Conservation (phyloP, 1,140 invertebrate species). For the Drosophila insularis region DNA sequence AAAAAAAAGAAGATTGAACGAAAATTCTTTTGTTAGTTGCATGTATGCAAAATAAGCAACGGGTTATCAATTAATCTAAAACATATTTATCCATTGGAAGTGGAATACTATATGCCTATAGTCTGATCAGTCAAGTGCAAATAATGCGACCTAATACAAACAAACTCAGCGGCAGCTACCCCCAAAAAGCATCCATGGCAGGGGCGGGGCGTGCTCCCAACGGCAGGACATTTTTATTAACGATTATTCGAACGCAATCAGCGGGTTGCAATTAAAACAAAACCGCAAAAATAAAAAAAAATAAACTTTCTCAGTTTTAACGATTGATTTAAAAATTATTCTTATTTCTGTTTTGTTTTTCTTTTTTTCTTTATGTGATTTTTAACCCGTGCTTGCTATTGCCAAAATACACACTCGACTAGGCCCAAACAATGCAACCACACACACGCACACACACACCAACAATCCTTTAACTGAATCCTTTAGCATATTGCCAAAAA, state of each 20-base stretch:
- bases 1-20: too few species aligned
- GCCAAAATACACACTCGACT: slow-evolving; percentile 49
- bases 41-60: slow-evolving; percentile 78
- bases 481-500: slow-evolving; percentile 56
- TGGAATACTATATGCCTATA: background rate
- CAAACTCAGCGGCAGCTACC: slow-evolving; percentile 50
- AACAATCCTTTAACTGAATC: background rate
- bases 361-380: slow-evolving; percentile 36
- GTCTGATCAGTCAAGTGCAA: slow-evolving; percentile 47
- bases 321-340: slow-evolving; percentile 18
- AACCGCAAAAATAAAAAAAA: slow-evolving; percentile 45
- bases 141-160: slow-evolving; percentile 67
- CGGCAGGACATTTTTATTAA: slow-evolving; percentile 64
- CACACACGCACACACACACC: background rate
- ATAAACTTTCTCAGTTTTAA: background rate
- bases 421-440: slow-evolving; percentile 51
- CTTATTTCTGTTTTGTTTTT: slow-evolving; percentile 8
- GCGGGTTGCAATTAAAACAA: slow-evolving; percentile 75
- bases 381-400: slow-evolving; percentile 60
- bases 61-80: slow-evolving; percentile 78
- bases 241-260: slow-evolving; percentile 65
- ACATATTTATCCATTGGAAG: slow-evolving; percentile 61
- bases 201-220: slow-evolving; percentile 74
- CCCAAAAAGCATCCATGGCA: slow-evolving; percentile 22
- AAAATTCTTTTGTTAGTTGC: slow-evolving; percentile 22